These are phyloP conservation scores for Theristus sp. DNA, from an alignment of 2,888 invertebrate genomes.

Conservation along the genomic window DNA sequence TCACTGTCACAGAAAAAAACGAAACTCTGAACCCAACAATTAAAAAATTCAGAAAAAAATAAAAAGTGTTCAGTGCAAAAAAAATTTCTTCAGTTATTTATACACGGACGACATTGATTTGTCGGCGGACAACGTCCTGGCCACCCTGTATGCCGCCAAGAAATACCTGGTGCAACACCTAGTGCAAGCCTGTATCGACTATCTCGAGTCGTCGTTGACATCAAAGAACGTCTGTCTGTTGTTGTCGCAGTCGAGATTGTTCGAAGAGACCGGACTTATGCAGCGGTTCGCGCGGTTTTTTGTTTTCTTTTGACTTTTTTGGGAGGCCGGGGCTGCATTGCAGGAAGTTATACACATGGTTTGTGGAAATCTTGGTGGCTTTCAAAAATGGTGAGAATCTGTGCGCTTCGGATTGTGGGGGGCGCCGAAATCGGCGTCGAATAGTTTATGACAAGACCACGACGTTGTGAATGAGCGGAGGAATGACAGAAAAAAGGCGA, in stretches of 20 bases:
- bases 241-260: conserved; percentile 76
- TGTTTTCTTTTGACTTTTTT: background rate
- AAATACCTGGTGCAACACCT: conserved; percentile 88
- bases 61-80: too few relatives aligned
- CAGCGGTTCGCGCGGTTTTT: conserved; percentile 37
- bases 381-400: background rate
- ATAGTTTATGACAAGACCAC: too few relatives aligned
- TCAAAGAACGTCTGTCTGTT: conserved; percentile 88
- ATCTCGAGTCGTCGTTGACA: conserved; percentile 79
- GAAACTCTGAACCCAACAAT: too few relatives aligned
- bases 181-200: conserved; percentile 79
- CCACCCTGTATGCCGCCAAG: conserved; percentile 83
- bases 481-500: too few relatives aligned
- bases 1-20: too few relatives aligned
- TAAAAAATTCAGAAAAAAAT: too few relatives aligned
- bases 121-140: conserved; percentile 80
- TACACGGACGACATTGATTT: conserved; percentile 90
- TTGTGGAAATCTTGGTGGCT: background rate
- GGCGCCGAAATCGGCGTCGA: too few relatives aligned
- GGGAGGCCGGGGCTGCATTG: background rate
- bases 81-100: conserved; percentile 58
- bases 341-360: background rate
- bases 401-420: too few relatives aligned
- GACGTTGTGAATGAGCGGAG: too few relatives aligned
- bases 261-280: conserved; percentile 91